Conservation (phyloP, 30 jellyfish, hydroid and myxozoan genomes). For the Aurelia sp. region DNA sequence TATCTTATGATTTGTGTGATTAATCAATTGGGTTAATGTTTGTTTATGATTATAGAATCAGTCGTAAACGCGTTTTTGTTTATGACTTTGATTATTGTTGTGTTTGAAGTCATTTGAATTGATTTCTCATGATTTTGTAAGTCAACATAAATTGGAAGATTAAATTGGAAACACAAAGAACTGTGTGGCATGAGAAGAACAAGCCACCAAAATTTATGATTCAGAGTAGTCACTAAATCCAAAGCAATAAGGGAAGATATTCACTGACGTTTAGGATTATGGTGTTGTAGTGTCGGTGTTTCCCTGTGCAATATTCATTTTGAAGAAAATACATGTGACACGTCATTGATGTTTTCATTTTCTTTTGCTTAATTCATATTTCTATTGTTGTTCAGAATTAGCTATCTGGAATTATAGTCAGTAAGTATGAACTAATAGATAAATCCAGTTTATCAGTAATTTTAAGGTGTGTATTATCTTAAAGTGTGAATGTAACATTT, state of each 20-base stretch:
- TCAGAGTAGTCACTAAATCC: neutral
- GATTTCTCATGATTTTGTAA: too few species aligned
- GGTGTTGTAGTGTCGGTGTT: neutral
- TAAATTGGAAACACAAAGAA: too few species aligned
- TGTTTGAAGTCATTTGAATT: too few species aligned
- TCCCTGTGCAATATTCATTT: neutral
- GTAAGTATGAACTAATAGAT: too few species aligned
- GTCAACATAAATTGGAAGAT: too few species aligned
- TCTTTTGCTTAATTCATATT: neutral
- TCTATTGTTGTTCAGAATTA: neutral
- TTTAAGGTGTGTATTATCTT: slow-evolving; percentile 57
- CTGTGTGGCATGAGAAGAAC: too few species aligned
- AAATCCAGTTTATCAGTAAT: neutral
- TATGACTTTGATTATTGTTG: too few species aligned
- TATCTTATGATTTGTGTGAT: neutral
- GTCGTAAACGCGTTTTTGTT: too few species aligned
- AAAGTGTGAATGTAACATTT: slow-evolving; percentile 49
- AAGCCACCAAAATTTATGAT: too few species aligned
- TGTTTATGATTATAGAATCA: neutral
- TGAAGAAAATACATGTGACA: neutral
- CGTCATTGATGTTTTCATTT: neutral
- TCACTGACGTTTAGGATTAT: neutral
- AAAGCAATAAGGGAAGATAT: neutral
- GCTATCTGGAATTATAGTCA: too few species aligned
- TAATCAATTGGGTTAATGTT: neutral